Percentiles rank a stretch among this genome's conserved stretches.
phyloP scores from a whole-genome alignment of 2,797 vertebrate species.

The Microctenopoma lineatum region DNA sequence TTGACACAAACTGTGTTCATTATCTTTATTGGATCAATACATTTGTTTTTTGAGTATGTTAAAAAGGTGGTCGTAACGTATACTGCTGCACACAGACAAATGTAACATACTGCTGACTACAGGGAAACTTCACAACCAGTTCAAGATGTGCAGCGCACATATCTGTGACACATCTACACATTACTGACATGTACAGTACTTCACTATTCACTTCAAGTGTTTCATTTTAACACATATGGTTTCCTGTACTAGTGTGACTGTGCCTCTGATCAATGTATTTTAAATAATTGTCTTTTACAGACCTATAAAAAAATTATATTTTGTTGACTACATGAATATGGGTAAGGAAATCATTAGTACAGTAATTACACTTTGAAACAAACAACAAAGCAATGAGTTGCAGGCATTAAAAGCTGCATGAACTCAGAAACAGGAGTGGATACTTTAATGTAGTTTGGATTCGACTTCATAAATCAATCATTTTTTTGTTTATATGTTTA shows the following conservation, averaged over 20 bases:
- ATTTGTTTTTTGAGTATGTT: neutral
- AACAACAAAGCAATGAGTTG: neutral
- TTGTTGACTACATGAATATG: neutral
- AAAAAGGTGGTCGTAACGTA: conserved; percentile 22
- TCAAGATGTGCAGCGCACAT: conserved; percentile 55
- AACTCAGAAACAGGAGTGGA: conserved; percentile 28
- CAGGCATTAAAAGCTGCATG: conserved; percentile 24
- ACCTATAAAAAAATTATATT: neutral
- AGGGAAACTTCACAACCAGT: conserved; percentile 40
- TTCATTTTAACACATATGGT: conserved; percentile 14
- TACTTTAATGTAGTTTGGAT: conserved; percentile 29
- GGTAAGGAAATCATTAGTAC: neutral
- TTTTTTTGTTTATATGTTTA: conserved; percentile 22
- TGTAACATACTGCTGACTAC: conserved; percentile 56
- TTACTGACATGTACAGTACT: conserved; percentile 26
- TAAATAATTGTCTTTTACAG: conserved; percentile 8
- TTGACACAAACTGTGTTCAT: too few species aligned
- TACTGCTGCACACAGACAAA: conserved; percentile 31
- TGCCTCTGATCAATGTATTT: conserved; percentile 18
- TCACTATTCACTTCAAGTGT: conserved; percentile 25
- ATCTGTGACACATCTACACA: neutral
- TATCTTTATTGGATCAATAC: too few species aligned
- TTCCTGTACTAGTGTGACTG: conserved; percentile 2
- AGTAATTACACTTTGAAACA: neutral
- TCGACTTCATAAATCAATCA: conserved; percentile 66